Evolutionary conservation across 2,113 vertebrate species (phyloP), one percentile per base, ranked within the genome.

Genomic region (Alexandromys fortis): DNA sequence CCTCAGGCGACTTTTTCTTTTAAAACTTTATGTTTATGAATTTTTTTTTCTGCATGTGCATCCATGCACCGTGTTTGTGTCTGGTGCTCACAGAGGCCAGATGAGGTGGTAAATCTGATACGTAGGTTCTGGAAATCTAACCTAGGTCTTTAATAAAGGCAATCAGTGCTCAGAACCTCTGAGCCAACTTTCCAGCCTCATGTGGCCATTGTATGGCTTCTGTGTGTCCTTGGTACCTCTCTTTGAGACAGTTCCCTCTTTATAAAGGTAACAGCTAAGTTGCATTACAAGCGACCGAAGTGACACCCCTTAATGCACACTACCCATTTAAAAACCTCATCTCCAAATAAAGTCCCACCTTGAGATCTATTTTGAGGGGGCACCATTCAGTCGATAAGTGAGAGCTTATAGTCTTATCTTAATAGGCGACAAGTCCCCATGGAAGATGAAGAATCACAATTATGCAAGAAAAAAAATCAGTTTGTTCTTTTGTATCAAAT

Each of bases 151-250:
- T 65, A 16, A 65, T 26, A 85, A 85, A 8, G 30, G 14, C 58
- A 65, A 3, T 45, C 19, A 45, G 82, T 65, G 14, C 45, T 65
- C 1, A 5, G 38, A 38, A 45, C 82, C 38, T 65, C 58, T 65
- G 38, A 30, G 38, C 58, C 58, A 83, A 83, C 58, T 30, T 83
- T 45, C 38, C 8, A 85, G 28, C 1, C 24, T 26, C 4, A 49
- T 16, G 11, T 47, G 16, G 26, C 4, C 9, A 0, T 68, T 35
- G 33, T n/a, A 35, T 0, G 35, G 21, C 8, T 70, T 7, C 0
- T 0, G 0, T 11, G 35, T 13, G 33, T 14, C 12, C 38, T 45
- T 79, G 21, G 4, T 16, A n/a, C 16, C 30, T 72, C 49, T 49
- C n/a, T 58, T 33, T 17, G 21, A 58, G 33, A 49, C 49, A 42